Evolutionary conservation across 2,113 vertebrate genomes (phyloP).

Genomic region (Laterallus jamaicensis): DNA sequence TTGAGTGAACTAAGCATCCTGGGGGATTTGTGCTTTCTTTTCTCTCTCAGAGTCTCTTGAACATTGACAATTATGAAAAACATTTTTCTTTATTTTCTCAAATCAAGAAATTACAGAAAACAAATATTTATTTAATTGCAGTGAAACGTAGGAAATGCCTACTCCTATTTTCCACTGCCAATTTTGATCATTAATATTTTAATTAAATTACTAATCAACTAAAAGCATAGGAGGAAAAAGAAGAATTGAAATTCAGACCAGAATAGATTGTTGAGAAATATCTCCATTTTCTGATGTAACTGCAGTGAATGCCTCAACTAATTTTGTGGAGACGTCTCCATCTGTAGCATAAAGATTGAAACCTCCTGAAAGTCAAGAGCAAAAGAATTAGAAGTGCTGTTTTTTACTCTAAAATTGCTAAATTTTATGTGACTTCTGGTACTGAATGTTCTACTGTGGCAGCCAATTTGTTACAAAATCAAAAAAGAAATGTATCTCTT

Average conservation of each 20-base stretch:
- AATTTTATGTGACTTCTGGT: not conserved
- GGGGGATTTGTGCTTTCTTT: not conserved
- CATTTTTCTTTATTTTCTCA: not conserved
- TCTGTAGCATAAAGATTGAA: constrained; percentile 30
- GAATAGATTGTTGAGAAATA: constrained; percentile 62
- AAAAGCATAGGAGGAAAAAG: not conserved
- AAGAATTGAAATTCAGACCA: constrained; percentile 45
- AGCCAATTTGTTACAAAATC: not conserved
- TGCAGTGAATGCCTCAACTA: constrained; percentile 68
- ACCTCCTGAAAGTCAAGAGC: constrained; percentile 60
- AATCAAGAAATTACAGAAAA: not conserved
- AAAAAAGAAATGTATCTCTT: not conserved
- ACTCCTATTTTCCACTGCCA: not conserved
- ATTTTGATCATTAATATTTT: not conserved
- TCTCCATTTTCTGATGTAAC: constrained; percentile 65
- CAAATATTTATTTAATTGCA: not conserved
- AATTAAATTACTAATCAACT: not conserved
- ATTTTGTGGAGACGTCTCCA: constrained; percentile 3
- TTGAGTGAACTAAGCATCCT: not conserved
- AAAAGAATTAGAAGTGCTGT: not conserved
- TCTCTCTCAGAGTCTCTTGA: not conserved
- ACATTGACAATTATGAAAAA: not conserved
- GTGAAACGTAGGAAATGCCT: not conserved
- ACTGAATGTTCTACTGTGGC: not conserved
- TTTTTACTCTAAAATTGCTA: not conserved